Base-by-base conservation (phyloP, 2,888 invertebrate genomes). In the Pollenia labialis region DNA sequence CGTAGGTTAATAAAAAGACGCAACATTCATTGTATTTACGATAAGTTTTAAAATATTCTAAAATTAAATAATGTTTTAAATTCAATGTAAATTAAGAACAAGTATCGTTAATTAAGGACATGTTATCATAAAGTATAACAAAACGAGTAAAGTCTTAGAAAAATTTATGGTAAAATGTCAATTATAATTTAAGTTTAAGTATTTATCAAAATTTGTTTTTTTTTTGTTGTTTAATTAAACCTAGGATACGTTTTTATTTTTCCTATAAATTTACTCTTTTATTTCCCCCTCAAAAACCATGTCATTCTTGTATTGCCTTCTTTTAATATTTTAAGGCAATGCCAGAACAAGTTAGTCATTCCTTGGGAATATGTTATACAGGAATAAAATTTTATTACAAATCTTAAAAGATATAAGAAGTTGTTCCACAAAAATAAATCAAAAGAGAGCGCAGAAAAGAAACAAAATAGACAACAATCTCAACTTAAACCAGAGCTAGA, bases 341-440 rank as follows among this genome's bases (percentile, higher is more conserved):
- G 8, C 87, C 87, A 84, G 81, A 87, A 87, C 87, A 87, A 87
- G 84, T 84, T 71, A 66, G 69, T 80, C 23, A 10, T 74, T 23
- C 8, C 62, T 62, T 8, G 11, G 7, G 6, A 48, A 42, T 81
- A 23, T 23, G 6, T 40, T 6, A 40, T 11, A 64, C 2, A 44
- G n/a, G 6, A 14, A 42, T 14, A n/a, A 62, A 23, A 42, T 9
- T 14, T n/a, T 42, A 2, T 18, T 16, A 42, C 12, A 46, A 48
- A 64, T 18, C 23, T 11, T 18, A 18, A 18, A 11, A 54, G 4
- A 10, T 23, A 32, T 32, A 32, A 32, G 32, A 3, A 32, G 2
- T 3, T 32, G 3, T 32, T 32, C 2, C 32, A 32, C 32, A 32
- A 32, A 32, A 32, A 32, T 32, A 32, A 2, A 32, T 32, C 6